Evolutionary conservation across 2,113 vertebrate genomes (phyloP).

Genomic region (Aramus guarauna): DNA sequence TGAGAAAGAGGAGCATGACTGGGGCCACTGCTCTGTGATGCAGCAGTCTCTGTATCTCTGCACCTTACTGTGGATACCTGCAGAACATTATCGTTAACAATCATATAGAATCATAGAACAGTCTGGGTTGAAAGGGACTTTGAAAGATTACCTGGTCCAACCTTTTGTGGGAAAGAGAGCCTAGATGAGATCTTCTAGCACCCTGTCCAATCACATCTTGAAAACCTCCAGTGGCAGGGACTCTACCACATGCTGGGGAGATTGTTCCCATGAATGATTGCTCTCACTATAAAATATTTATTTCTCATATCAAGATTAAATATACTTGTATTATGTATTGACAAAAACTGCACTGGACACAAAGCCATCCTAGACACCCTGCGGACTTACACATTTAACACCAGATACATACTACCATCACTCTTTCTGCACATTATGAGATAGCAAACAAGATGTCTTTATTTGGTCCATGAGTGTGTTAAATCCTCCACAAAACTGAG

Average conservation of each 20-base stretch:
- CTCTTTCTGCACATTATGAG: constrained; percentile 40
- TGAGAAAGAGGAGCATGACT: background rate
- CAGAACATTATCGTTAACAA: background rate
- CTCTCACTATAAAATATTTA: background rate
- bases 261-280: background rate
- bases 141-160: background rate
- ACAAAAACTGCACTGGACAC: background rate
- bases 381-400: background rate
- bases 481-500: constrained; percentile 43
- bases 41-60: background rate
- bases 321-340: background rate
- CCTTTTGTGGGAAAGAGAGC: background rate
- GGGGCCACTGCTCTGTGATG: background rate
- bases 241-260: background rate
- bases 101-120: background rate
- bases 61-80: background rate
- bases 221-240: background rate
- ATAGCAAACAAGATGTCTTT: constrained; percentile 54
- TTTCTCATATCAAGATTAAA: background rate
- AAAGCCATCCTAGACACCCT: background rate
- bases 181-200: background rate
- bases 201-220: background rate
- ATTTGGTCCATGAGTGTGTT: constrained; percentile 50
- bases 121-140: background rate
- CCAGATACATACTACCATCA: background rate